These are phyloP conservation scores for Dicyrtoma fusca DNA, from an alignment of 2,888 invertebrate genomes.

Conservation along the genomic window DNA sequence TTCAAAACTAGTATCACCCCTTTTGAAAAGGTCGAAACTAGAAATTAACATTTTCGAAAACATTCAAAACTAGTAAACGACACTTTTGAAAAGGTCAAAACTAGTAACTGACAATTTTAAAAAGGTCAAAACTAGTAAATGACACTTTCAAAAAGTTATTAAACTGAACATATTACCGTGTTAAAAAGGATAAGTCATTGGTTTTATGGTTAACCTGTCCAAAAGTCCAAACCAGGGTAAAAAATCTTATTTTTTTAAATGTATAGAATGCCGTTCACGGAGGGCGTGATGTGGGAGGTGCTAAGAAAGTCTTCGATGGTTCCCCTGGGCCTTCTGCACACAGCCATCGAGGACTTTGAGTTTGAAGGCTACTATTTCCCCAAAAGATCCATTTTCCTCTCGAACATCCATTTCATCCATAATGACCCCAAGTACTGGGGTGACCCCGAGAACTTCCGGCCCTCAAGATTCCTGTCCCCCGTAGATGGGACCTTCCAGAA, in stretches of 20 bases:
- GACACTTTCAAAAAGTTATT: too few relatives aligned
- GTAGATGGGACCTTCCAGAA: slow-evolving; percentile 44
- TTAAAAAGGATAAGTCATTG: too few relatives aligned
- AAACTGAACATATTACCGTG: too few relatives aligned
- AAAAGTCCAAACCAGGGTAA: too few relatives aligned
- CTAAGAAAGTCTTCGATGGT: slow-evolving; percentile 49
- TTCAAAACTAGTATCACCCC: too few relatives aligned
- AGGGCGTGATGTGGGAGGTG: slow-evolving; percentile 51
- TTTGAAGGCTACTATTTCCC: slow-evolving; percentile 49
- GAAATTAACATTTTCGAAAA: too few relatives aligned
- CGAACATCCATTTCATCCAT: slow-evolving; percentile 49
- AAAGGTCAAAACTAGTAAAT: too few relatives aligned
- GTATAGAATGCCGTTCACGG: slow-evolving; percentile 43
- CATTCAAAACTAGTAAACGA: too few relatives aligned
- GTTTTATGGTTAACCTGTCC: too few relatives aligned
- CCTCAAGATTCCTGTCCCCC: slow-evolving; percentile 45
- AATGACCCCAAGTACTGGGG: slow-evolving; percentile 49
- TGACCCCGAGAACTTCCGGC: slow-evolving; percentile 49
- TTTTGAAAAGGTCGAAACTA: too few relatives aligned
- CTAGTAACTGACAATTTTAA: too few relatives aligned
- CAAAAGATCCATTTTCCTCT: slow-evolving; percentile 49
- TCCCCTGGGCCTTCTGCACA: slow-evolving; percentile 45
- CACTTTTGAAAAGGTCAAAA: too few relatives aligned
- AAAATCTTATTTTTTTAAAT: not conserved
- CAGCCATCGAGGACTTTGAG: slow-evolving; percentile 46